These are phyloP conservation scores for Orcinus orca DNA, from an alignment of 2,113 vertebrate species.

Conservation along the genomic window DNA sequence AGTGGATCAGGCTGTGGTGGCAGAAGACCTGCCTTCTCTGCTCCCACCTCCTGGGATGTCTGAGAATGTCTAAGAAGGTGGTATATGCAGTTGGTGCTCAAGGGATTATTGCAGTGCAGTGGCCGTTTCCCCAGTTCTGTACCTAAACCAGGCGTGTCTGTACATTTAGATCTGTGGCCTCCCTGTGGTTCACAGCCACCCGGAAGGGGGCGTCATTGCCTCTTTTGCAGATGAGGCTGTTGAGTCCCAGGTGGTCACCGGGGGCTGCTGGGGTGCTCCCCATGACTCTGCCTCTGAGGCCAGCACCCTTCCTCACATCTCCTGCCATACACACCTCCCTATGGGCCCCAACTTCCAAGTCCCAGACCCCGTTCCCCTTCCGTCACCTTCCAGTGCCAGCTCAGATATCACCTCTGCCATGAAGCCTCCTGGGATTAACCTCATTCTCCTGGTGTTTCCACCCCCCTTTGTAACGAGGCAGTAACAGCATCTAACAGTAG, in stretches of 20 bases:
- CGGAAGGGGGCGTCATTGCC: rapidly evolving
- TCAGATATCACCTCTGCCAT: rapidly evolving
- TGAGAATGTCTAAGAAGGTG: neutral
- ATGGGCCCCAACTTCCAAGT: rapidly evolving
- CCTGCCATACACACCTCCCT: neutral
- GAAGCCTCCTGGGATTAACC: neutral
- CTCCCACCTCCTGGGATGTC: rapidly evolving
- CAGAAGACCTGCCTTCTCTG: neutral
- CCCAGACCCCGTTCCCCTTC: neutral
- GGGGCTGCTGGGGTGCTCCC: neutral
- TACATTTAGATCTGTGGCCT: neutral
- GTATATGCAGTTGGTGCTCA: neutral
- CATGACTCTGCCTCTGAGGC: neutral
- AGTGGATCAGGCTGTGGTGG: neutral
- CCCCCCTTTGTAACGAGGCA: neutral
- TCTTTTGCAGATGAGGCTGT: neutral
- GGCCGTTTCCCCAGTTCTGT: rapidly evolving
- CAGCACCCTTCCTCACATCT: neutral
- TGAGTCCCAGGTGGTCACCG: neutral
- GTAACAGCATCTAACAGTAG: rapidly evolving
- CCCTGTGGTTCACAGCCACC: neutral
- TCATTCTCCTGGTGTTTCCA: rapidly evolving
- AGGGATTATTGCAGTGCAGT: rapidly evolving
- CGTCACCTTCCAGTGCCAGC: neutral
- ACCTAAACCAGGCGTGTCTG: rapidly evolving